These are phyloP conservation scores for Paracanthobrama guichenoti DNA, from an alignment of 2,113 vertebrate species.

Conservation along the genomic window DNA sequence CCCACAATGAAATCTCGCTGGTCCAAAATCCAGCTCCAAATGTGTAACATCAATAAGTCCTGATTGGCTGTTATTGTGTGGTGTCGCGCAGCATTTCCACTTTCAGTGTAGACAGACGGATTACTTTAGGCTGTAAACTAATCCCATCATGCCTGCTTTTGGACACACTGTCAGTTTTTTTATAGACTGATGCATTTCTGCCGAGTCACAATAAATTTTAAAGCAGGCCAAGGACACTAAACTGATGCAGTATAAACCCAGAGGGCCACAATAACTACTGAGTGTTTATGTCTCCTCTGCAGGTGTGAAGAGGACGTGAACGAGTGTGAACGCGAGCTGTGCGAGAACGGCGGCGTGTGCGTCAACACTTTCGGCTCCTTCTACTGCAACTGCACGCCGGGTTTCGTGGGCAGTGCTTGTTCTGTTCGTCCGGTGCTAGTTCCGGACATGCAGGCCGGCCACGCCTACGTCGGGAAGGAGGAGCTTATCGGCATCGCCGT, in stretches of 20 bases:
- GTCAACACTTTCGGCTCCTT: conserved; percentile 94
- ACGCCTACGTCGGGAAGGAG: conserved; percentile 91
- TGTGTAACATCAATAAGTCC: too few relatives aligned
- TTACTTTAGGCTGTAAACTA: conserved; percentile 20
- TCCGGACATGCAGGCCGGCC: conserved; percentile 95
- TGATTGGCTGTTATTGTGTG: conserved; percentile 1
- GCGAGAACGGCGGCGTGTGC: conserved; percentile 90
- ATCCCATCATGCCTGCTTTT: conserved; percentile 11
- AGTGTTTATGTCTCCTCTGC: conserved; percentile 32
- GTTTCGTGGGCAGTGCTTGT: conserved; percentile 90
- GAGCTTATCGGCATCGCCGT: conserved; percentile 92
- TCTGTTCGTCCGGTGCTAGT: conserved; percentile 89
- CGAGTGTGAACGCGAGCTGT: conserved; percentile 90
- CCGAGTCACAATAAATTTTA: not conserved
- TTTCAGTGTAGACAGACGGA: not conserved
- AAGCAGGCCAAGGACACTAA: conserved; percentile 8
- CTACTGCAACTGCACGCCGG: conserved; percentile 92
- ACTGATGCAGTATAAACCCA: not conserved
- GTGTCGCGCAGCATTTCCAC: not conserved
- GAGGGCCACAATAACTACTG: not conserved
- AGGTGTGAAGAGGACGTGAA: conserved; percentile 95
- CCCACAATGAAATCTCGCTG: not conserved
- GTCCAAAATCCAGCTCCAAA: not conserved
- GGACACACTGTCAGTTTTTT: conserved; percentile 13
- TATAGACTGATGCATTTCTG: not conserved